Percentiles rank a stretch among this genome's conserved stretches.
Conservation (phyloP, 2,797 vertebrate species). For the Austrolebias charrua region DNA sequence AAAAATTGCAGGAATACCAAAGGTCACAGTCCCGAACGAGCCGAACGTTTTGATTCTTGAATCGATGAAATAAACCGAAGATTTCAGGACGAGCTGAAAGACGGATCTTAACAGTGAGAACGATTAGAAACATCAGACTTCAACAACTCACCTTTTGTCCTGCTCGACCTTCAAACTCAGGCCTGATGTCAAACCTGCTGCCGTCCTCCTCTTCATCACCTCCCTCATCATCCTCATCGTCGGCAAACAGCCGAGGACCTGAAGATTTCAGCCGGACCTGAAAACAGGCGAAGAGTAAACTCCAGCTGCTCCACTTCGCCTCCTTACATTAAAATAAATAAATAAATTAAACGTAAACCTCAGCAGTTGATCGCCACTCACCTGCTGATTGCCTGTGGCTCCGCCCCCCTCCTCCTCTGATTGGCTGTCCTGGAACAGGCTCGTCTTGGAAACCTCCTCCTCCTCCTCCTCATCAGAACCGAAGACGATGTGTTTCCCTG, state of each 20-base stretch:
- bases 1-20: too few relatives aligned
- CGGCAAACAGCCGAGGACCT: constrained; percentile 81
- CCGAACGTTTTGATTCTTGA: too few relatives aligned
- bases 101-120: too few relatives aligned
- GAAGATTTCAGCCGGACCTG: constrained; percentile 19
- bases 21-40: too few relatives aligned
- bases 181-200: constrained; percentile 86
- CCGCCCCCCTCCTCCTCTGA: constrained; percentile 43
- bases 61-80: too few relatives aligned
- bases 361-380: background rate
- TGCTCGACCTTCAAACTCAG: constrained; percentile 91
- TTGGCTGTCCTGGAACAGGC: constrained; percentile 47
- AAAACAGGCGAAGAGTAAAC: constrained; percentile 7
- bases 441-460: constrained; percentile 56
- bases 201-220: constrained; percentile 69
- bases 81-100: too few relatives aligned
- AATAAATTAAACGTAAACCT: too few relatives aligned
- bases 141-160: constrained; percentile 86
- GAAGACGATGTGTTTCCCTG: constrained; percentile 87
- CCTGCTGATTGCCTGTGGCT: constrained; percentile 38
- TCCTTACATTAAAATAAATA: too few relatives aligned
- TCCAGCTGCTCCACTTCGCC: background rate
- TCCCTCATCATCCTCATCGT: constrained; percentile 83
- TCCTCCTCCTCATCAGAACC: constrained; percentile 84
- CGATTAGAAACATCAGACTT: too few relatives aligned